Percentiles rank a stretch among this genome's conserved stretches.
phyloP scores from a whole-genome alignment of 2,797 vertebrate genomes.

The Aulostomus chinensis region DNA sequence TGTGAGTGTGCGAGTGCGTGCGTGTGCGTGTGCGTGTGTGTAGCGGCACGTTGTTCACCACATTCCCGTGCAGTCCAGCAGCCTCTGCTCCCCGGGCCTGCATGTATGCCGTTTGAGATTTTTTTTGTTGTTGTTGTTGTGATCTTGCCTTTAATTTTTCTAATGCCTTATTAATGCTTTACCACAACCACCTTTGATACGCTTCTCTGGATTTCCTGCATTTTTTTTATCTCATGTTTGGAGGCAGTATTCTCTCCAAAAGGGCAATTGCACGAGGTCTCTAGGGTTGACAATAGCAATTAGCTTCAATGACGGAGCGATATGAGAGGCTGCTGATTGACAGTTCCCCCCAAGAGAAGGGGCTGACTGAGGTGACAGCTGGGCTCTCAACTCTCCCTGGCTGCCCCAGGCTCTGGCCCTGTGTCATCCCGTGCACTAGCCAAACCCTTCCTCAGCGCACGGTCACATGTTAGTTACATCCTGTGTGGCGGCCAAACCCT shows the following conservation, averaged over 20 bases:
- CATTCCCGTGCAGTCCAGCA: slow-evolving; percentile 53
- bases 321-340: slow-evolving; percentile 77
- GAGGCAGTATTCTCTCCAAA: slow-evolving; percentile 74
- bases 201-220: slow-evolving; percentile 52
- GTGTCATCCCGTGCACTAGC: slow-evolving; percentile 70
- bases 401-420: slow-evolving; percentile 77
- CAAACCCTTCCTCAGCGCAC: slow-evolving; percentile 65
- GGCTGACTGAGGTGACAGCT: slow-evolving; percentile 80
- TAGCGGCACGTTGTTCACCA: slow-evolving; percentile 33
- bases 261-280: slow-evolving; percentile 72
- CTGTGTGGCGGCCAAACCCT: slow-evolving; percentile 68
- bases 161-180: slow-evolving; percentile 68
- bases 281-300: slow-evolving; percentile 80
- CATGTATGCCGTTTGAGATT: slow-evolving; percentile 44
- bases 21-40: slow-evolving; percentile 33
- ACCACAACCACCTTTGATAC: slow-evolving; percentile 71
- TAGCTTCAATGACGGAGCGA: slow-evolving; percentile 78
- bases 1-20: slow-evolving; percentile 50
- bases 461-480: slow-evolving; percentile 70
- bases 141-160: slow-evolving; percentile 71
- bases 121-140: slow-evolving; percentile 43
- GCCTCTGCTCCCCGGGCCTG: slow-evolving; percentile 45
- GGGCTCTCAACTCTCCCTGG: slow-evolving; percentile 71
- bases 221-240: slow-evolving; percentile 70
- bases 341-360: slow-evolving; percentile 77